A percentile compares a stretch with the other conserved stretches of the same genome.
Evolutionary conservation across 2,888 invertebrate genomes (phyloP).

Genomic region (Trypoxylon attenuatum): DNA sequence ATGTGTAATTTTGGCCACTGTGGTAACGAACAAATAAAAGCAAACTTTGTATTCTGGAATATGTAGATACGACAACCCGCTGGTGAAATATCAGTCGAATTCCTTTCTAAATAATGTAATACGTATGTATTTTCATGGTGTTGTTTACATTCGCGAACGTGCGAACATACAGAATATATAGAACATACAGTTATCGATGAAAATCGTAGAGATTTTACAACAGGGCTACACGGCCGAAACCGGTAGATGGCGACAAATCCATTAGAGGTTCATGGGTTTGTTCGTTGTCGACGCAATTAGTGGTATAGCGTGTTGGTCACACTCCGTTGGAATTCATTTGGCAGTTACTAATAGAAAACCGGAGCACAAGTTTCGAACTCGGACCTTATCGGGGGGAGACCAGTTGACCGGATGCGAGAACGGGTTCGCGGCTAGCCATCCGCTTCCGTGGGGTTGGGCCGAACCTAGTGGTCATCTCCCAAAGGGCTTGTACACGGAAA

Average conservation of each 20-base stretch:
- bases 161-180: too few species aligned
- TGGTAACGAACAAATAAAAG: too few species aligned
- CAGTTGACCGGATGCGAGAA: constrained; percentile 46
- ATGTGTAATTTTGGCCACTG: too few species aligned
- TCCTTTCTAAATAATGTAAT: too few species aligned
- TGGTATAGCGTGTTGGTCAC: constrained; percentile 24
- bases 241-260: not conserved
- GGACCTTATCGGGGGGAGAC: constrained; percentile 47
- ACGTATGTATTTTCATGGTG: too few species aligned
- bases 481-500: constrained; percentile 56
- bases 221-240: not conserved
- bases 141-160: too few species aligned
- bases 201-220: too few species aligned
- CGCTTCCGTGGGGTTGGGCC: constrained; percentile 44
- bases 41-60: too few species aligned
- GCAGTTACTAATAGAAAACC: constrained; percentile 49
- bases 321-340: constrained; percentile 50
- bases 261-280: constrained; percentile 4
- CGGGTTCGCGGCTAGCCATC: constrained; percentile 47
- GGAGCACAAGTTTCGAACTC: constrained; percentile 38
- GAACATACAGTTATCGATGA: too few species aligned
- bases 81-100: too few species aligned
- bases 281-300: constrained; percentile 26
- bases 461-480: constrained; percentile 60
- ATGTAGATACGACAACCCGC: too few species aligned